Evolutionary conservation across 2,888 invertebrate species (phyloP), one percentile per base, ranked within the genome.

Genomic region (Apamea sordens): DNA sequence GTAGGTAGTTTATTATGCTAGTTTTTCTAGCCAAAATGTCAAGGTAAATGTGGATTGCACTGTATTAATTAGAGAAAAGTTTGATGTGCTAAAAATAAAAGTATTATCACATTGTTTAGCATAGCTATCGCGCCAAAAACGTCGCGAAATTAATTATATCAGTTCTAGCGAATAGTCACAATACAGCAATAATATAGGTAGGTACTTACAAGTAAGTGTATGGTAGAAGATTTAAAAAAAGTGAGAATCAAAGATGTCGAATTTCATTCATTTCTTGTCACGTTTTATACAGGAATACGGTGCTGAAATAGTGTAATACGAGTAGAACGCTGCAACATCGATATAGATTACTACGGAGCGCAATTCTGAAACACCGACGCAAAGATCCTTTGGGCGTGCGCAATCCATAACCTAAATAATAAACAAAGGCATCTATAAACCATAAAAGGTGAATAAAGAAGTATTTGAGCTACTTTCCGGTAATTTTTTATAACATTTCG

Each of bases 381-480:
- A 69, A 59, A 69, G 41, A 63, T 61, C 53, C 32, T 70, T 68
- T 77, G 67, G 76, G 82, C 80, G 75, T 88, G 82, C 80, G 63
- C 74, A 64, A 73, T 76, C 41, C 50, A 75, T 89, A 89, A 89
- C 89, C 89, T 89, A 76, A 77, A 77, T 76, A 53, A 21, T 56
- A 64, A 67, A 76, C 36, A 61, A 74, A 71, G 65, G 36, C 24
- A 24, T 44, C 3, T 53, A 7, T 36, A 73, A 32, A 76, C 41
- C 28, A 41, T 28, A 53, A 50, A 71, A 61, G 0, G 6, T 56
- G 21, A 11, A 4, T 36, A 44, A 36, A 18, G 0, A 36, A 47
- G 28, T 47, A 47, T 65, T 53, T 47, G 0, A 56, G 64, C 8
- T 18, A 56, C 41, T 80, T 79, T 63, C 53, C 64, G 68, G 72